Evolutionary conservation across 2,113 vertebrate genomes (phyloP).

Genomic region (Oreochromis spilurus): DNA sequence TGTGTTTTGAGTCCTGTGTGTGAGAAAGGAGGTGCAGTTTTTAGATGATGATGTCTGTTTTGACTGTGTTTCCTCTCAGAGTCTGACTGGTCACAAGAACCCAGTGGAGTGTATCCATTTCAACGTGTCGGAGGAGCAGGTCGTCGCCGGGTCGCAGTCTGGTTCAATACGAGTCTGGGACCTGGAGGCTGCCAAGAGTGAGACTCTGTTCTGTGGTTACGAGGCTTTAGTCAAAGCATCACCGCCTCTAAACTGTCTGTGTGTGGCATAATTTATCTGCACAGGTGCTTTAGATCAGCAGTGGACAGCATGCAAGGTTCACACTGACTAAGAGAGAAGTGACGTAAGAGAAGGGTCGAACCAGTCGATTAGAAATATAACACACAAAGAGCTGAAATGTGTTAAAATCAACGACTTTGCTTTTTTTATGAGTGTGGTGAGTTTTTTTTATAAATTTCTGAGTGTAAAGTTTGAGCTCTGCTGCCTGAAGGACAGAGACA

Average conservation of each 20-base stretch:
- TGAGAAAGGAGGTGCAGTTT: neutral
- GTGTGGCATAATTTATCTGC: neutral
- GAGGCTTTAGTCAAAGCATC: neutral
- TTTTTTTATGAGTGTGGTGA: neutral
- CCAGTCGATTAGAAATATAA: neutral
- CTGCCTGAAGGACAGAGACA: neutral
- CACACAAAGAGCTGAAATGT: neutral
- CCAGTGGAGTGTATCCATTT: constrained; percentile 91
- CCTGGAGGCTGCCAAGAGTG: constrained; percentile 96
- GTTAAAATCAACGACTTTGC: accelerated
- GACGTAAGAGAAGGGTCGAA: neutral
- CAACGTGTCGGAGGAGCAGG: constrained; percentile 85
- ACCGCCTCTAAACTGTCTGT: accelerated
- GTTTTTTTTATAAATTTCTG: neutral
- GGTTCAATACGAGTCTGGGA: constrained; percentile 95
- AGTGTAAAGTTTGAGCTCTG: neutral
- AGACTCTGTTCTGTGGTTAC: constrained; percentile 16
- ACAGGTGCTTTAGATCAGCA: neutral
- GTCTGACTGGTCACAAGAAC: constrained; percentile 86
- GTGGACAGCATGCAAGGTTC: neutral
- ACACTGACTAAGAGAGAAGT: neutral
- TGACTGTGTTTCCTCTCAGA: constrained; percentile 70
- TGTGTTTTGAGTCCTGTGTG: neutral
- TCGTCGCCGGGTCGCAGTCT: constrained; percentile 90
- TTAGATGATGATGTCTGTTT: neutral